A percentile compares a stretch with the other conserved stretches of the same genome.
phyloP scores from a whole-genome alignment of 2,113 vertebrate species.

The Puntigrus tetrazona region DNA sequence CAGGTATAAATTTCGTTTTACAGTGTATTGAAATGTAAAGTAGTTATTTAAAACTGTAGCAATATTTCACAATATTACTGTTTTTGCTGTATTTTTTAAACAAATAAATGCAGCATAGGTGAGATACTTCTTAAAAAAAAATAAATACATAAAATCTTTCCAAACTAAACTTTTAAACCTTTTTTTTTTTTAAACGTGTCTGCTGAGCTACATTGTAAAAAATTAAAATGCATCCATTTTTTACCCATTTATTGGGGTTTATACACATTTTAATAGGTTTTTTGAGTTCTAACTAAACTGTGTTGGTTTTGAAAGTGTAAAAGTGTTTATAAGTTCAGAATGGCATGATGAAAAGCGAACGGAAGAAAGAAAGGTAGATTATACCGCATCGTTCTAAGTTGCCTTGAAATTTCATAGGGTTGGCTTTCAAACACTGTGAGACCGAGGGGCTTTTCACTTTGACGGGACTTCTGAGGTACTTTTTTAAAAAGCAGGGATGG shows the following conservation, averaged over 20 bases:
- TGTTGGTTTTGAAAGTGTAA: background rate
- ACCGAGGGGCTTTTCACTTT: slow-evolving; percentile 10
- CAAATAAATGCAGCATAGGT: background rate
- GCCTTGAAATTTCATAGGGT: background rate
- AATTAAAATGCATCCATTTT: too few relatives aligned
- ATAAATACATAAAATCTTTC: background rate
- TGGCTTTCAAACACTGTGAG: background rate
- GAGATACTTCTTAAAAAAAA: too few relatives aligned
- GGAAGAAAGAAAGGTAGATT: background rate
- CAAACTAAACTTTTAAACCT: background rate
- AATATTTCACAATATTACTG: background rate
- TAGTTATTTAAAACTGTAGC: background rate
- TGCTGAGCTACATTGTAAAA: too few relatives aligned
- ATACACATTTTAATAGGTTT: background rate
- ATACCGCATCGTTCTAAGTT: background rate
- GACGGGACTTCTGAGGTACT: background rate
- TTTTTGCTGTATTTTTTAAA: background rate
- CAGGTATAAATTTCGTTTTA: background rate
- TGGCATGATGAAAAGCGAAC: background rate
- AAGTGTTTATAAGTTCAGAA: background rate
- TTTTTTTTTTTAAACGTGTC: too few relatives aligned
- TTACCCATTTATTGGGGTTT: background rate
- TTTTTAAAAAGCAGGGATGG: background rate
- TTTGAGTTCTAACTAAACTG: background rate
- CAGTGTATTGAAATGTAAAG: background rate